Evolutionary conservation across 2,888 invertebrate genomes (phyloP), one percentile per base, ranked within the genome.

Genomic region (Temnothorax rugatulus): DNA sequence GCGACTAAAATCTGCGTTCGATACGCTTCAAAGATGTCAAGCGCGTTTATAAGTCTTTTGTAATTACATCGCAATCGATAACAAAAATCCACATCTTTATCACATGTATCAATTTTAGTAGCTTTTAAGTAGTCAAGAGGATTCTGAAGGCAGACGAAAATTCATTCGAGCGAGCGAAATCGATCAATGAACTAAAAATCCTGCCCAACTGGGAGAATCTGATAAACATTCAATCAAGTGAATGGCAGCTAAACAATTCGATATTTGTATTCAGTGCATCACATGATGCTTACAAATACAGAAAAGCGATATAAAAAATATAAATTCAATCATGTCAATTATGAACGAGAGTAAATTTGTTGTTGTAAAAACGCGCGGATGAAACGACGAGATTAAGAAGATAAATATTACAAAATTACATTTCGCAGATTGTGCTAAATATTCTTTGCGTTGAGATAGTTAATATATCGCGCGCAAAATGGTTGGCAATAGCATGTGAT

Each of bases 401-500:
- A 50, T 81, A 61, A 81, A 81, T 81, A 50, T 38, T 73, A 34
- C 18, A 73, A 59, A 79, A 71, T 21, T 71, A 47, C 21, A 29
- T 57, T 73, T 76, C 52, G 41, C 18, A 57, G 21, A 83, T 15
- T 38, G 25, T 44, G 21, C 11, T 29, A 75, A 52, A 15, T 57
- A 74, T 41, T 82, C 57, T 57, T 41, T 61, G 47, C 59, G 11
- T 18, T 52, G n/a, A 41, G 21, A 59, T 57, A 47, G 34, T 50
- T 54, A 88, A 57, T 64, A 81, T 69, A 73, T 84, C 64, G 77
- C 75, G 77, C 75, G 41, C 52, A 68, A 82, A 84, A 59, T 85
- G 54, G 85, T 87, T 82, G 66, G 74, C 82, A 59, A 77, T 50
- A 59, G 81, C 64, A 79, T 63, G 86, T 82, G 82, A 86, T 66